phyloP scores from a whole-genome alignment of 2,888 invertebrate species.

The Zygothrica quintamaculata region DNA sequence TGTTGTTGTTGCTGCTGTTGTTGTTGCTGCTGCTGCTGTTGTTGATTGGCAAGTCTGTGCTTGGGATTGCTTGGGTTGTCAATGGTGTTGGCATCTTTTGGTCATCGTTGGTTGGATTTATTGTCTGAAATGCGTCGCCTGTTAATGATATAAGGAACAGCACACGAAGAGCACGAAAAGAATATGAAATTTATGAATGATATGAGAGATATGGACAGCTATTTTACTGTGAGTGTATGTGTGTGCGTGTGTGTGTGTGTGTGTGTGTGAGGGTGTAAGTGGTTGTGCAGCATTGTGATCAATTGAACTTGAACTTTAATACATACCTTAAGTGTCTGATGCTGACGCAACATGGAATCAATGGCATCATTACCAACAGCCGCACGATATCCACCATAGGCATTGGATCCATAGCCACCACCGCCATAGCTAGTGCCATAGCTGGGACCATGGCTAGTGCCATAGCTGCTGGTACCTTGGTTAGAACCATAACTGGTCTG shows the following conservation, averaged over 20 bases:
- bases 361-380: conserved; percentile 76
- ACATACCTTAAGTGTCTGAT: conserved; percentile 74
- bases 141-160: conserved; percentile 82
- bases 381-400: conserved; percentile 71
- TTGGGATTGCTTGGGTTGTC: conserved; percentile 24
- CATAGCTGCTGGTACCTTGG: conserved; percentile 17
- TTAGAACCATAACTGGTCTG: background rate
- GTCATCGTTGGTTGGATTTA: conserved; percentile 48
- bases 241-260: conserved; percentile 24
- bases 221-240: conserved; percentile 11
- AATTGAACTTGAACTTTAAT: background rate
- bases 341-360: conserved; percentile 71
- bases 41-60: background rate
- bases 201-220: conserved; percentile 66
- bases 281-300: too few relatives aligned
- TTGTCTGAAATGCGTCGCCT: conserved; percentile 84
- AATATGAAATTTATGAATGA: conserved; percentile 74
- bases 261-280: conserved; percentile 17
- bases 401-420: conserved; percentile 60
- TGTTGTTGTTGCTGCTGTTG: conserved; percentile 13
- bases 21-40: conserved; percentile 23
- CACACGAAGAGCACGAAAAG: conserved; percentile 34
- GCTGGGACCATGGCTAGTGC: conserved; percentile 34
- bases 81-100: conserved; percentile 29
- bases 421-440: conserved; percentile 55